A percentile compares a stretch with the other conserved stretches of the same genome.
These are phyloP conservation scores for Microcebus ravelobensis DNA, from an alignment of 2,113 vertebrate species.

Conservation along the genomic window DNA sequence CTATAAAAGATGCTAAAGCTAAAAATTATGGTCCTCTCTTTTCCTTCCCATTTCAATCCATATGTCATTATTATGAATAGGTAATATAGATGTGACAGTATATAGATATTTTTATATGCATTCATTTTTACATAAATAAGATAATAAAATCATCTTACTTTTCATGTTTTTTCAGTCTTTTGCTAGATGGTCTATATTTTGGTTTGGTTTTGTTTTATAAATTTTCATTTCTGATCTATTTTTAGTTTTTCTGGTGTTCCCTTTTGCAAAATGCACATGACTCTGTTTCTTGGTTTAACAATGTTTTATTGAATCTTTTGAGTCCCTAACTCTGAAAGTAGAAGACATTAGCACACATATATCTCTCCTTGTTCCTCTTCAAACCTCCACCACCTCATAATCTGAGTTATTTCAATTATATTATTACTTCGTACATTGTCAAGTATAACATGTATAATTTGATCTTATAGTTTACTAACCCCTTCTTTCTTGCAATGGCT, in stretches of 20 bases:
- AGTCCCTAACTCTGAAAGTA: background rate
- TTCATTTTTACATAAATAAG: conserved; percentile 12
- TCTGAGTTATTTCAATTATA: background rate
- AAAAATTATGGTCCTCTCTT: background rate
- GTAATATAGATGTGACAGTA: background rate
- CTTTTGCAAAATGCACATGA: background rate
- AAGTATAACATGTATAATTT: background rate
- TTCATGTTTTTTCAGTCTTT: background rate
- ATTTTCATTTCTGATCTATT: background rate
- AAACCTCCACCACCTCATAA: background rate
- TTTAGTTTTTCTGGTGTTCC: background rate
- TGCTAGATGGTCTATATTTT: background rate
- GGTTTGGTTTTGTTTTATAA: background rate
- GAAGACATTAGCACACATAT: background rate
- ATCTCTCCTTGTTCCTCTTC: background rate
- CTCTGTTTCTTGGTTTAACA: background rate
- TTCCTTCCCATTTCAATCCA: background rate
- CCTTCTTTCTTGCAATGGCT: background rate
- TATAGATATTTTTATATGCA: background rate
- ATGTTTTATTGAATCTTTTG: background rate
- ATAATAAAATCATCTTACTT: background rate
- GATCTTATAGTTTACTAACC: background rate
- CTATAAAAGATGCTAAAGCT: background rate
- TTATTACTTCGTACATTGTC: background rate
- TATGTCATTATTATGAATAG: background rate